Base-by-base conservation (phyloP, 2,113 vertebrate species). In the Gobiocypris rarus region DNA sequence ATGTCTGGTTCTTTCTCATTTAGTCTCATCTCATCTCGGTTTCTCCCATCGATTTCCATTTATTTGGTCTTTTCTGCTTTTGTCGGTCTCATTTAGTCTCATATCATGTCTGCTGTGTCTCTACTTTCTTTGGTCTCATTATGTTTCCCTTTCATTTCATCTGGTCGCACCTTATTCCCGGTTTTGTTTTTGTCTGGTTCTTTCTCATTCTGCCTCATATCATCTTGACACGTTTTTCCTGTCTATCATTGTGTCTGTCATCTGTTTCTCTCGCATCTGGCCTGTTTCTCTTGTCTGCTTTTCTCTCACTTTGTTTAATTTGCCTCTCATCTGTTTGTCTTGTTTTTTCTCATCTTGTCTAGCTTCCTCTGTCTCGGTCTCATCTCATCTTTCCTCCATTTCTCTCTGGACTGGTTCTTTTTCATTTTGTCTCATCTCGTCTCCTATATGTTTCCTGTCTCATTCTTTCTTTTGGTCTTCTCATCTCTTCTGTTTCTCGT, bases 1-100 rank as follows among this genome's bases (percentile, higher is more conserved):
- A 34, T 34, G 6, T 17, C 58, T 67, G 59, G 3, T 67, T 67
- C 1, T 17, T 67, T 67, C 63, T 19, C 28, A 9, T 19, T 9
- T 9, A 67, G 7, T 13, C 31, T 86, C 83, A 86, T 80, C 22
- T 61, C 13, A 34, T 59, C 58, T 41, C 61, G 28, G 38, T 52
- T 70, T 73, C n/a, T 61, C 10, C n/a, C 1, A n/a, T n/a, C n/a
- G n/a, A n/a, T n/a, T n/a, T n/a, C n/a, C 22, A 59, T 22, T 74
- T 45, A n/a, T n/a, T n/a, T n/a, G n/a, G n/a, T n/a, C n/a, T 31
- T 31, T 4, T 34, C 34, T 34, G 34, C 34, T 34, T 45, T 28
- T 56, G 19, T 78, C 13, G 0, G 13, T 50, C 13, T 15, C 13
- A 50, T 50, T 48, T 48, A 14, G 13, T 50, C n/a, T n/a, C n/a